A percentile compares a stretch with the other conserved stretches of the same genome.
Evolutionary conservation across 2,888 invertebrate genomes (phyloP).

Genomic region (Tineola bisselliella): DNA sequence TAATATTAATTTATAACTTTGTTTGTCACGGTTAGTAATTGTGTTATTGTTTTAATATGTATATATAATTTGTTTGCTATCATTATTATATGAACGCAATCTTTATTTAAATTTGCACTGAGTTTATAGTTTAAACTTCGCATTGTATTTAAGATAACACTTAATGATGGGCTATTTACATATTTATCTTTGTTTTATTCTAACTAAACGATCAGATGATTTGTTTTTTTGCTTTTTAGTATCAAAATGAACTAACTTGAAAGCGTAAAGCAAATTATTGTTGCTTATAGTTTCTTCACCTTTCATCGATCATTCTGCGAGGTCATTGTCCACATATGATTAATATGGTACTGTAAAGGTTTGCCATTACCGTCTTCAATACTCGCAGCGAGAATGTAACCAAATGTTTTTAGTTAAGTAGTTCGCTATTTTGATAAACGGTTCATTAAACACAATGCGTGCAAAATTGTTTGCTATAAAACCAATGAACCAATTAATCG

Average conservation of each 20-base stretch:
- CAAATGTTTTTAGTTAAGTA: neutral
- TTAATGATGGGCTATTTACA: neutral
- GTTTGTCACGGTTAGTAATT: too few species aligned
- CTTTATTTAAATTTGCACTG: neutral
- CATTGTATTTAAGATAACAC: neutral
- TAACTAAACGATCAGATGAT: too few species aligned
- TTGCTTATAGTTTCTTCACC: neutral
- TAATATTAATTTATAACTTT: too few species aligned
- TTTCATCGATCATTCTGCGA: neutral
- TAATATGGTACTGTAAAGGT: neutral
- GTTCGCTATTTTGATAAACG: conserved; percentile 26
- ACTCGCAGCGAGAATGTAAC: neutral
- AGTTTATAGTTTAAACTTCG: neutral
- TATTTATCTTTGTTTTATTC: too few species aligned
- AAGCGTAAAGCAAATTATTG: neutral
- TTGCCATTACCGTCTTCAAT: neutral
- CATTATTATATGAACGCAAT: neutral
- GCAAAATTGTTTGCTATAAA: conserved; percentile 44
- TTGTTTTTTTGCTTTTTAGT: too few species aligned
- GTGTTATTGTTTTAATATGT: too few species aligned
- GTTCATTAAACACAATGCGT: conserved; percentile 42
- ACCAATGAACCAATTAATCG: conserved; percentile 40
- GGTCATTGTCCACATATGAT: neutral
- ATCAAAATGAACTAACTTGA: too few species aligned
- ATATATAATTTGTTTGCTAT: too few species aligned